Conservation (phyloP, 2,113 vertebrate genomes). For the Acrocephalus arundinaceus region DNA sequence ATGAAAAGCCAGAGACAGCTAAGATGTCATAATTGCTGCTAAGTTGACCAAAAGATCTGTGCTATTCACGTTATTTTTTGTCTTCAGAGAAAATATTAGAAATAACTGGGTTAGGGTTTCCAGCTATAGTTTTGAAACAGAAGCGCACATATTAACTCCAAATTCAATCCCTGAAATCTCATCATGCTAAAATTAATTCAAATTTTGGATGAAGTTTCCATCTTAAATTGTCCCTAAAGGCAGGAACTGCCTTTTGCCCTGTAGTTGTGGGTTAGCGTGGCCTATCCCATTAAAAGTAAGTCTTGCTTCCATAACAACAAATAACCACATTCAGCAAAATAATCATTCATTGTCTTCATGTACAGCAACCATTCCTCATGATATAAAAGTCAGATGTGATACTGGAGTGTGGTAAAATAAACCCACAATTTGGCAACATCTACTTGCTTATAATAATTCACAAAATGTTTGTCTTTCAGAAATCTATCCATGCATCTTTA, state of each 20-base stretch:
- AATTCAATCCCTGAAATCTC: background rate
- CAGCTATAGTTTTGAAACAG: background rate
- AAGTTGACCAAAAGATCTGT: background rate
- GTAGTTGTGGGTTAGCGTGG: background rate
- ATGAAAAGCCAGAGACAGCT: background rate
- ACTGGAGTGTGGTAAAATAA: background rate
- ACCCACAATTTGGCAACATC: background rate
- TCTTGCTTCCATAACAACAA: background rate
- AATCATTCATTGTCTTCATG: background rate
- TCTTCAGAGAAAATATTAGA: background rate
- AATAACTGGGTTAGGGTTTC: background rate
- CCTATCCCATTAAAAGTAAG: background rate
- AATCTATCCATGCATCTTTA: background rate
- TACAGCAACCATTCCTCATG: background rate
- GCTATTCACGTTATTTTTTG: background rate
- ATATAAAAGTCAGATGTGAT: slow-evolving; percentile 5
- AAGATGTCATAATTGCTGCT: background rate
- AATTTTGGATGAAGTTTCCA: background rate
- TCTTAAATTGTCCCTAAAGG: background rate
- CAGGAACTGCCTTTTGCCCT: background rate
- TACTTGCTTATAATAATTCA: background rate
- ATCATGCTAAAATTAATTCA: background rate
- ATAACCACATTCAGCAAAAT: slow-evolving; percentile 6
- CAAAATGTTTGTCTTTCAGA: background rate
- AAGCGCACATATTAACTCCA: background rate